Base-by-base conservation (phyloP, 1,140 invertebrate species). In the Anoplophora glabripennis region DNA sequence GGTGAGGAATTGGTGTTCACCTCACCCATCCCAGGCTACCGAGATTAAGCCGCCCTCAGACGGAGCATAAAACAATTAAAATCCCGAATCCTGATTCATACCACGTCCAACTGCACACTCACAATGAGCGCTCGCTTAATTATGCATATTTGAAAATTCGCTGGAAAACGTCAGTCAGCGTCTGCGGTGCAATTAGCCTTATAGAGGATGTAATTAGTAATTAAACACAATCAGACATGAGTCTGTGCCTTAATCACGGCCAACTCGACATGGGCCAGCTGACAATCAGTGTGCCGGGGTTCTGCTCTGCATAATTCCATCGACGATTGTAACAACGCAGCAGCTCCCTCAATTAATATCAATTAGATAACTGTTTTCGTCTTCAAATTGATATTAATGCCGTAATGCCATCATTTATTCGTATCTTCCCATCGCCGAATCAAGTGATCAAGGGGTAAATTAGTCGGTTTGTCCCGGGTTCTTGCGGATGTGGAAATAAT, bases 181-280 rank as follows among this genome's bases (percentile, higher is more conserved):
- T 46, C 44, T 46, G 44, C 44, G 0, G 4, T 46, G 17, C 17
- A 46, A 46, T 46, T 46, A 28, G 18, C 17, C 44, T 46, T n/a
- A 15, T 46, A 46, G 0, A 46, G 10, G 12, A 46, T 46, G 44
- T 46, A 46, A 46, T 46, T 46, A 46, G 44, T 46, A 46, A 46
- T 46, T 46, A 46, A 46, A 15, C 44, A 18, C 12, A 46, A 46
- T 46, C 44, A 46, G 44, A 46, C 44, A 18, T 46, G 44, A 46
- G 44, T 46, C 18, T 46, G 8, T 46, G 44, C 44, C 44, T 46
- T 46, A 46, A 46, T 46, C 44, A 46, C 12, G 17, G 44, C 44
- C 44, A 15, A 46, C 12, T 46, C 44, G 11, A 46, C 44, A 28
- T 46, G 17, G 28, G 44, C 44, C 44, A 46, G 18, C 44, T 46